Base-by-base conservation (phyloP, 2,888 invertebrate species). In the Taenaris catops region DNA sequence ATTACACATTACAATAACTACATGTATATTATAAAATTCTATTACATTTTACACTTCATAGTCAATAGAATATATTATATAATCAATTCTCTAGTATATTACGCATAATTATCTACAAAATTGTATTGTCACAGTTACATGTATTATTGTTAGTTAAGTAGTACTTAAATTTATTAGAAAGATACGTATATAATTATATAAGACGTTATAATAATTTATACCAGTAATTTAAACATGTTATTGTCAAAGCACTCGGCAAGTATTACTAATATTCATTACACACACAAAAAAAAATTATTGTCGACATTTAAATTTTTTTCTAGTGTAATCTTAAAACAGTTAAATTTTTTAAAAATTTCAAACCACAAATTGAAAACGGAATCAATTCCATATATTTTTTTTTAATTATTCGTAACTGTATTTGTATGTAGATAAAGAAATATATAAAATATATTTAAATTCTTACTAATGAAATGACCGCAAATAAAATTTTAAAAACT, bases 281-380 rank as follows among this genome's bases (percentile, higher is more conserved):
- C 14, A 14, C 4, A 14, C 4, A 39, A 48, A 44, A 45, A 44
- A 19, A 18, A 19, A n/a, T 18, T 7, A 3, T 10, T 20, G 2
- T 11, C 10, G 19, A 28, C 11, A n/a, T n/a, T n/a, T 20, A 18
- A 7, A 34, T 25, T 21, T 34, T 34, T 66, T 66, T 70, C 67
- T 69, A 14, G 2, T 14, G 67, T 73, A 68, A 58, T 11, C 53
- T 45, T 46, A 59, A 67, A 56, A 49, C 47, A 57, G 46, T 50
- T 38, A 51, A 43, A 38, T 46, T 5, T 28, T 17, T 2, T 4
- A 3, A 24, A 7, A 8, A 12, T 33, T 28, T 31, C 8, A 21
- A 33, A 25, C 25, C 31, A 32, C 12, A 16, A 38, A 21, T 24
- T 18, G 11, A 28, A 34, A 27, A 25, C 4, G 12, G 21, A 27